A percentile compares a stretch with the other conserved stretches of the same genome.
Evolutionary conservation across 1,140 invertebrate genomes (phyloP).

Genomic region (Dysdera silvatica): DNA sequence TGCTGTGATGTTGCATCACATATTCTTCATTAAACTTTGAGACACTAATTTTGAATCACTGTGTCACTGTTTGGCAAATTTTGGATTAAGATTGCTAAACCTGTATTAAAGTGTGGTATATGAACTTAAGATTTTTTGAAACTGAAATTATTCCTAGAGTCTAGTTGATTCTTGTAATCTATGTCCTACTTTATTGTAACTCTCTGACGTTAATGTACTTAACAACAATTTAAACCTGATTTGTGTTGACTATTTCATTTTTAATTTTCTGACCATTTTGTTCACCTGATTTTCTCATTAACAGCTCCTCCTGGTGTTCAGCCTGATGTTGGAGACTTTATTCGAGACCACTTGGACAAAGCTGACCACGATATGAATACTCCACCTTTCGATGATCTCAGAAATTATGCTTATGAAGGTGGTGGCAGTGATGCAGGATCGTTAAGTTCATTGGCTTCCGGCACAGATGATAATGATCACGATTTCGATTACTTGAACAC

Average conservation of each 20-base stretch:
- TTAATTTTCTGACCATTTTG: background rate
- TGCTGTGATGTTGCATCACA: no score
- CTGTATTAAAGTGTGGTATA: no score
- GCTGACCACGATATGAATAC: constrained; percentile 84
- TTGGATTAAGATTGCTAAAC: no score
- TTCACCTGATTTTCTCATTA: no score
- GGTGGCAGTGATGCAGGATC: constrained; percentile 93
- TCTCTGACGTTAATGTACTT: background rate
- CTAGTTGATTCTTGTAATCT: no score
- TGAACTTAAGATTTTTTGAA: no score
- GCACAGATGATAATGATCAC: constrained; percentile 87
- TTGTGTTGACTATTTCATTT: background rate
- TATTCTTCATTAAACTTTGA: no score
- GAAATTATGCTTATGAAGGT: constrained; percentile 96
- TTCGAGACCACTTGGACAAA: constrained; percentile 65
- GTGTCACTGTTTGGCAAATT: no score
- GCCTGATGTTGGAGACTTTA: constrained; percentile 91
- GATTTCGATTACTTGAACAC: constrained; percentile 93
- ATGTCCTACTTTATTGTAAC: background rate
- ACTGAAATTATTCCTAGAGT: no score
- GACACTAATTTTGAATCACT: no score
- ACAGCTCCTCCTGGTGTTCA: constrained; percentile 18
- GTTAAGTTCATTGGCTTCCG: constrained; percentile 86
- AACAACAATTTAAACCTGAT: background rate
- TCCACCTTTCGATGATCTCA: constrained; percentile 89